Base-by-base conservation (phyloP, 2,113 vertebrate genomes). In the Callaeas wilsoni region DNA sequence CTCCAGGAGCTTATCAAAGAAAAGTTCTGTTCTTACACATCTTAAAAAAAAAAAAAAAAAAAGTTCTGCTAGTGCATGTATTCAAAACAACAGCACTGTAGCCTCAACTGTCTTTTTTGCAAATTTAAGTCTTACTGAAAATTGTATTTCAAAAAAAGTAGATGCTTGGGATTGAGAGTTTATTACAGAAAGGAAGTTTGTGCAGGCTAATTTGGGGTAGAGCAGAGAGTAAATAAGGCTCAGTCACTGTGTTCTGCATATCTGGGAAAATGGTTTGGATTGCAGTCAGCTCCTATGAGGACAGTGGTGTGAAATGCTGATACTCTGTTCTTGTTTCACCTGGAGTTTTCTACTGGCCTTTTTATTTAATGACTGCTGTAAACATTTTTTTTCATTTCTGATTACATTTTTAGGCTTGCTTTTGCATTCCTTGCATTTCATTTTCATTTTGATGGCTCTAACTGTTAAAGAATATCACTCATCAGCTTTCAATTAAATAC, bases 381-480 rank as follows among this genome's bases (percentile, higher is more conserved):
- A 81, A 57, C 6, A 32, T 39, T 84, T 89, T 92, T 92, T 88
- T 64, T n/a, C n/a, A 81, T 82, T 94, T 94, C 35, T 79, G 29
- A 18, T 82, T 73, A 60, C 82, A 30, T 75, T 95, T 93, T 88
- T 87, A 87, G 80, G 56, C 65, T 89, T 93, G 64, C 44, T 92
- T 87, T 94, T 94, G 74, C 41, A 81, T 96, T 96, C 93, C 52
- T 88, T 60, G 79, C 62, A 35, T 80, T 84, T 84, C 3, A 0
- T 90, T 96, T 93, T 93, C n/a, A 33, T 94, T 70, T 84, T 92
- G 79, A 75, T 93, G 86, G 47, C 41, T 81, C 52, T 90, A 35
- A 84, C 56, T 96, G 92, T 92, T 96, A 87, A 95, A 91, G 67
- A 86, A 39, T 88, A 93, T 95, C 90, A 95, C 64, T 96, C 90